Conservation (phyloP, 2,888 invertebrate genomes). For the Cheilosia vernalis region DNA sequence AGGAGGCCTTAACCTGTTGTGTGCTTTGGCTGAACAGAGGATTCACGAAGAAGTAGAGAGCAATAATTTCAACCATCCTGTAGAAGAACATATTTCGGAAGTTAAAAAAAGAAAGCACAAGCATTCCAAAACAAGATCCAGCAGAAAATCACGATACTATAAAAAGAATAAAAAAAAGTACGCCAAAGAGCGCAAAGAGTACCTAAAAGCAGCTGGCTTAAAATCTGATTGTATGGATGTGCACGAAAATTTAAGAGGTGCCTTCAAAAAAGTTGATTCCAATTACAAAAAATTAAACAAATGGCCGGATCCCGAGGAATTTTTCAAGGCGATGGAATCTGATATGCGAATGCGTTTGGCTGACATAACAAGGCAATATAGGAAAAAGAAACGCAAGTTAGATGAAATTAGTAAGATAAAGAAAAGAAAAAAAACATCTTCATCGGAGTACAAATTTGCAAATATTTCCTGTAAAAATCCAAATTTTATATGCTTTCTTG, state of each 20-base stretch:
- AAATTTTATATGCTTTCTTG: conserved; percentile 61
- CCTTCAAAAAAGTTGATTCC: conserved; percentile 79
- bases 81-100: conserved; percentile 49
- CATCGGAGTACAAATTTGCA: conserved; percentile 68
- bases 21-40: conserved; percentile 93
- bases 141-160: conserved; percentile 82
- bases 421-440: conserved; percentile 82
- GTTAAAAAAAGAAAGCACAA: conserved; percentile 84
- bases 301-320: conserved; percentile 85
- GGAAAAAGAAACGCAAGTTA: conserved; percentile 93
- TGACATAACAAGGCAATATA: conserved; percentile 91
- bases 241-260: conserved; percentile 79
- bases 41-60: conserved; percentile 88
- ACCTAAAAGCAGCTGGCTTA: conserved; percentile 75
- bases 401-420: conserved; percentile 85
- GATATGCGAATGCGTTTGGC: conserved; percentile 92
- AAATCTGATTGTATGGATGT: conserved; percentile 79
- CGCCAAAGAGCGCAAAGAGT: conserved; percentile 76
- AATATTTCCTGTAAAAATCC: conserved; percentile 68
- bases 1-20: conserved; percentile 89
- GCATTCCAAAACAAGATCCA: conserved; percentile 83
- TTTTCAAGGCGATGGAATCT: conserved; percentile 90
- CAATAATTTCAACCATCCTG: conserved; percentile 12
- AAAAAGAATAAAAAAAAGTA: conserved; percentile 83
- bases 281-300: conserved; percentile 79